These are phyloP conservation scores for Platysteira castanea DNA, from an alignment of 2,113 vertebrate species.

Conservation along the genomic window DNA sequence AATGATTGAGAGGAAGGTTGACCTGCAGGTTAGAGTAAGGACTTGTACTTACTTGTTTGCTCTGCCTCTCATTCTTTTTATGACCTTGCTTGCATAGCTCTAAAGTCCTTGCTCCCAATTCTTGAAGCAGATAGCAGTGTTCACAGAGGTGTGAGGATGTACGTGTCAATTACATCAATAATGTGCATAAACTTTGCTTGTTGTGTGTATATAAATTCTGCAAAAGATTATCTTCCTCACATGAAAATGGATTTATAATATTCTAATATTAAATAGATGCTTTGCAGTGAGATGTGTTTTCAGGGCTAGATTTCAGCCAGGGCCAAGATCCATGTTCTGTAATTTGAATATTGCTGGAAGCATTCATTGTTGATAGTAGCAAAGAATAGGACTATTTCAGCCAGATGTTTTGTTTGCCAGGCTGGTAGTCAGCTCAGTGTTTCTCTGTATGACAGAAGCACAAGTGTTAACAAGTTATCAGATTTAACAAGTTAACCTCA, in stretches of 20 bases:
- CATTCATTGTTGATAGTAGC: neutral
- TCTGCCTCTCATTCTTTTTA: neutral
- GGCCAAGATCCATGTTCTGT: neutral
- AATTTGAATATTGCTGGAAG: neutral
- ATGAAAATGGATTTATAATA: neutral
- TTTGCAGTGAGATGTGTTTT: neutral
- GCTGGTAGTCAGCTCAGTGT: neutral
- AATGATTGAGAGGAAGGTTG: neutral
- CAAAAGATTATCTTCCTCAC: neutral
- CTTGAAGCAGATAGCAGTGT: neutral
- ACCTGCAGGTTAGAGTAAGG: neutral
- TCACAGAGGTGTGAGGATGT: neutral
- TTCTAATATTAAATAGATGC: neutral
- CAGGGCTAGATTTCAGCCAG: neutral
- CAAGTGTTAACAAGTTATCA: neutral
- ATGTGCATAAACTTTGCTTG: neutral
- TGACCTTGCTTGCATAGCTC: neutral
- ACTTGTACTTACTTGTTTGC: neutral
- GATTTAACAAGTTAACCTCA: neutral
- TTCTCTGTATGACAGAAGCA: neutral
- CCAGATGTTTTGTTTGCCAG: neutral
- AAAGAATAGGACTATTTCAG: neutral
- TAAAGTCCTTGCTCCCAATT: neutral
- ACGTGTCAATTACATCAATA: neutral
- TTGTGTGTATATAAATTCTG: neutral